A percentile compares a stretch with the other conserved stretches of the same genome.
Evolutionary conservation across 2,797 vertebrate genomes (phyloP).

Genomic region (Rhabdomys pumilio): DNA sequence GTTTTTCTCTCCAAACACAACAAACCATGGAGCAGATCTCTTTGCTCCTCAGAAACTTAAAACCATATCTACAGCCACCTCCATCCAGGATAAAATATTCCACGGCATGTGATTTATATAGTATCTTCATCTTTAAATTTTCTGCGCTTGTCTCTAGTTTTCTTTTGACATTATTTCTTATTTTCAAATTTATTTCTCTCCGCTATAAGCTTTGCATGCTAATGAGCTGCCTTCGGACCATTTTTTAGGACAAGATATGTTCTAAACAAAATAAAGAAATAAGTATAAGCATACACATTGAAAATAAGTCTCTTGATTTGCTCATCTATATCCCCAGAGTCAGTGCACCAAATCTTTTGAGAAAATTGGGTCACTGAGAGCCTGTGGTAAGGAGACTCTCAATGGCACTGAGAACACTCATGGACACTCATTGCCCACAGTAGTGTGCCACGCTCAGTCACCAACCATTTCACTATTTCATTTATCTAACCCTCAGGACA

Average conservation of each 20-base stretch:
- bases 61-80: slow-evolving; percentile 22
- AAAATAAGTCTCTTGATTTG: slow-evolving; percentile 73
- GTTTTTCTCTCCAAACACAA: neutral
- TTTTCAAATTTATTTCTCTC: slow-evolving; percentile 61
- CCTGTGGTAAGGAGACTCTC: neutral
- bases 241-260: slow-evolving; percentile 29
- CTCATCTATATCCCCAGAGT: slow-evolving; percentile 23
- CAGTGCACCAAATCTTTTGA: neutral
- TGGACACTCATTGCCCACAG: neutral
- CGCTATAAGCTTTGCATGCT: slow-evolving; percentile 49
- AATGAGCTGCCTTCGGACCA: slow-evolving; percentile 67
- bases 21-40: neutral
- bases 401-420: neutral
- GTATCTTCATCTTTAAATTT: slow-evolving; percentile 35
- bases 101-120: neutral
- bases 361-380: slow-evolving; percentile 63
- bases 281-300: slow-evolving; percentile 14
- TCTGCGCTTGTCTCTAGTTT: slow-evolving; percentile 44
- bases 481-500: neutral
- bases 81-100: neutral
- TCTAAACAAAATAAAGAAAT: slow-evolving; percentile 70
- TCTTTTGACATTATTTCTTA: slow-evolving; percentile 36
- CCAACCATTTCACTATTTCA: neutral
- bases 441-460: neutral
- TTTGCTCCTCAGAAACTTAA: slow-evolving; percentile 55